Percentiles rank a stretch among this genome's conserved stretches.
Evolutionary conservation across 2,888 invertebrate species (phyloP).

Genomic region (Cataglyphis albicans): DNA sequence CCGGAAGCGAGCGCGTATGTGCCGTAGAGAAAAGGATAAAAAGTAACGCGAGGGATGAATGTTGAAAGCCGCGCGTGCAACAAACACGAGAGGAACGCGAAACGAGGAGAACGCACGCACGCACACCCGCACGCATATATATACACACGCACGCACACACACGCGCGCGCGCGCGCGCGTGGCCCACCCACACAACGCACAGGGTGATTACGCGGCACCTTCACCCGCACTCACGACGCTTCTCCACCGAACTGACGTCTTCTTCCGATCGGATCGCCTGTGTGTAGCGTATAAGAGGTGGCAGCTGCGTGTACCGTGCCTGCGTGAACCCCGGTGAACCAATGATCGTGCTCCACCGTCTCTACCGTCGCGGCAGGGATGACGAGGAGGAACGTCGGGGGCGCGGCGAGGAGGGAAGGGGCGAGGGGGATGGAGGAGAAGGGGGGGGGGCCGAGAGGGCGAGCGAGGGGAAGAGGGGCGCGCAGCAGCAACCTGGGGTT

Average conservation of each 20-base stretch:
- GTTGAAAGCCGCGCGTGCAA: too few species aligned
- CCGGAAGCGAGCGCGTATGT: slow-evolving; percentile 20
- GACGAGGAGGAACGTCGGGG: slow-evolving; percentile 66
- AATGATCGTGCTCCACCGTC: slow-evolving; percentile 80
- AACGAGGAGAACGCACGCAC: too few species aligned
- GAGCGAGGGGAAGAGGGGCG: not conserved
- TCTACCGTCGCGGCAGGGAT: slow-evolving; percentile 74
- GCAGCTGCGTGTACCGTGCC: slow-evolving; percentile 82
- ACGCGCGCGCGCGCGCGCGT: too few species aligned
- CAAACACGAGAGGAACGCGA: too few species aligned
- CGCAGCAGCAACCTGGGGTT: slow-evolving; percentile 64
- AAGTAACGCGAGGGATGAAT: too few species aligned
- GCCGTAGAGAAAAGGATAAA: not conserved
- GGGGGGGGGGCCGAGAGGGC: not conserved
- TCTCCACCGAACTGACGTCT: slow-evolving; percentile 71
- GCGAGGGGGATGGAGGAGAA: too few species aligned
- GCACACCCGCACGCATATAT: too few species aligned
- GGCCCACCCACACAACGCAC: too few species aligned
- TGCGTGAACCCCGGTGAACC: slow-evolving; percentile 84
- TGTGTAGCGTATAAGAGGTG: slow-evolving; percentile 71
- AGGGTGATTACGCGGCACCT: not conserved
- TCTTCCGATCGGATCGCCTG: slow-evolving; percentile 67
- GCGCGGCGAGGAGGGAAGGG: not conserved
- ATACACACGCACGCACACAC: too few species aligned
- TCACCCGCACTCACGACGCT: slow-evolving; percentile 72